Evolutionary conservation across 2,113 vertebrate species (phyloP).

Genomic region (Sinosuthora webbiana): DNA sequence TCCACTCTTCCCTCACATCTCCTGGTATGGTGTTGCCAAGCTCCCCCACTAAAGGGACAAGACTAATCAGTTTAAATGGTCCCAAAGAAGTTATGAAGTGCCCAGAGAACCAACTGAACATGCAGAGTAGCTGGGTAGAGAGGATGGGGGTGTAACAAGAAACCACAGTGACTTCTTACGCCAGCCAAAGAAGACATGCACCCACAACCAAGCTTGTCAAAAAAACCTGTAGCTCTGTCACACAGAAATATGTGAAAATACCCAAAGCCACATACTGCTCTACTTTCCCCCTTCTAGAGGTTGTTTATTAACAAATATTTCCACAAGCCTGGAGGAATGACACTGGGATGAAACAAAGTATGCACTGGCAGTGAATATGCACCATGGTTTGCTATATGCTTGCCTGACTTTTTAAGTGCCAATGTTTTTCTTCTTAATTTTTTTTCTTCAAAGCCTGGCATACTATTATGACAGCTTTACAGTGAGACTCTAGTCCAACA

Average conservation of each 20-base stretch:
- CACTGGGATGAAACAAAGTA: not conserved
- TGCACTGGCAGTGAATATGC: not conserved
- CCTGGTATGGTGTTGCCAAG: not conserved
- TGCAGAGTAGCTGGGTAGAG: not conserved
- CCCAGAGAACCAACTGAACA: not conserved
- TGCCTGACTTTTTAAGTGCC: not conserved
- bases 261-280: not conserved
- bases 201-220: not conserved
- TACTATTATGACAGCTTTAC: conserved; percentile 13
- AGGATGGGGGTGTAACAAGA: not conserved
- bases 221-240: not conserved
- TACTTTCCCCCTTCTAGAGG: not conserved
- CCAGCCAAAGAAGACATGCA: not conserved
- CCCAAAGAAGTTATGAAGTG: not conserved
- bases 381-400: not conserved
- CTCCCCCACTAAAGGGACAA: not conserved
- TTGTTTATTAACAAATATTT: not conserved
- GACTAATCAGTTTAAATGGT: not conserved
- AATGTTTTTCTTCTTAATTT: not conserved
- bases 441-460: conserved; percentile 19
- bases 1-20: not conserved
- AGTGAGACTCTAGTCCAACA: not conserved
- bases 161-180: not conserved
- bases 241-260: not conserved
- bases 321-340: not conserved